Evolutionary conservation across 2,113 vertebrate genomes (phyloP), one percentile per base, ranked within the genome.

Genomic region (Pituophis catenifer): DNA sequence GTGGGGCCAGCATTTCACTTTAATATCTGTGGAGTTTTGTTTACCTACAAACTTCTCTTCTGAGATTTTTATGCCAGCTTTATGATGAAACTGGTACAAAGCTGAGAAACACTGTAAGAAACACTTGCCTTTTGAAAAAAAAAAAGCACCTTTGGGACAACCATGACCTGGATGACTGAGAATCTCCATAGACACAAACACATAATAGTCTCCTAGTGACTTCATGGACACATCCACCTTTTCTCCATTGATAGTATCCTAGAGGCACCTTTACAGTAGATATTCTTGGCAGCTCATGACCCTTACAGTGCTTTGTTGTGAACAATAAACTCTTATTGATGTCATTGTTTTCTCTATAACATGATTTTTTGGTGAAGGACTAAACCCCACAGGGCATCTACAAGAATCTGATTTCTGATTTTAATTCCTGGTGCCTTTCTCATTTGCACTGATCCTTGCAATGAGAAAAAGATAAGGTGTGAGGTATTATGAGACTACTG

Each of bases 221-320:
- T 75, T 75, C 65, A 65, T 29, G 26, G 62, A 65, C 26, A 65
- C 29, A 3, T 12, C 62, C 62, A 33, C n/a, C 0, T 75, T 75
- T 26, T 3, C 29, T n/a, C 13, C 29, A 13, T 75, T 75, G 5
- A 17, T 75, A 75, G 50, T 17, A 24, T 90, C 81, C 44, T 38
- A 90, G 57, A 87, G 58, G 81, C 75, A 62, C n/a, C 59, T 48
- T 26, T 15, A 23, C 7, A 58, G 57, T 58, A 0, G 24, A 59
- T 70, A 90, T 93, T 89, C 90, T 90, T 17, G 86, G 17, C 92
- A 65, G 89, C 57, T 70, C 55, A 57, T 26, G 92, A 90, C 89
- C 93, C 95, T 93, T 90, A 89, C 29, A 1, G 86, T 1, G 0
- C 75, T 86, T 92, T 52, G 93, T 94, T 48, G 91, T 54, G 85